Percentiles rank a stretch among this genome's conserved stretches.
phyloP scores from a whole-genome alignment of 2,113 vertebrate species.

The Rhinolophus sinicus region DNA sequence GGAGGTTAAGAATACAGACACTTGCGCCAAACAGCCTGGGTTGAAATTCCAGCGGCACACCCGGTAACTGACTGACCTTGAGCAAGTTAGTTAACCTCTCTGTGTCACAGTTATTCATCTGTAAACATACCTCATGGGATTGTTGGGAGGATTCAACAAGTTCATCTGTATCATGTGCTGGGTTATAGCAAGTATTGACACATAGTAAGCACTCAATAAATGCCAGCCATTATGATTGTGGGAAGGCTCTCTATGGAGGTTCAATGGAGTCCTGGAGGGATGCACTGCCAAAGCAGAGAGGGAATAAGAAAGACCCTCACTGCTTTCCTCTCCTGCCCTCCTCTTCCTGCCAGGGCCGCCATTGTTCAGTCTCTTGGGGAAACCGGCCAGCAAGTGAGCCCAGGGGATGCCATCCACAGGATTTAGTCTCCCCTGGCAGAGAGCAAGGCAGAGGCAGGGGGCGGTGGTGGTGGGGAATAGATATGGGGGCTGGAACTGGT shows the following conservation, averaged over 20 bases:
- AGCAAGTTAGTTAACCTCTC: conserved; percentile 23
- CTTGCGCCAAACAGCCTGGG: neutral
- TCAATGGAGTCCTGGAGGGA: neutral
- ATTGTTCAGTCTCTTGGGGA: neutral
- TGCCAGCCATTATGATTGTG: neutral
- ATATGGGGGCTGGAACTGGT: neutral
- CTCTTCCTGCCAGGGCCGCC: neutral
- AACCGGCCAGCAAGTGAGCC: neutral
- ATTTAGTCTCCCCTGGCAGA: neutral
- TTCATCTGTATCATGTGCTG: neutral
- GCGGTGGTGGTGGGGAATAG: neutral
- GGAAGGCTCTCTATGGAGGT: neutral
- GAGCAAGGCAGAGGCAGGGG: neutral
- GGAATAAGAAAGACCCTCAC: neutral
- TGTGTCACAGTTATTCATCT: neutral
- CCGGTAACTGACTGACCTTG: neutral
- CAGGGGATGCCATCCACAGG: neutral
- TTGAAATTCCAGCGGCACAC: neutral
- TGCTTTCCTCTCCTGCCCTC: neutral
- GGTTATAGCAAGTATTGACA: neutral
- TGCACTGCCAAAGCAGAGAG: neutral
- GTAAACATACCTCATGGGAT: neutral
- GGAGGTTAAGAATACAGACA: neutral
- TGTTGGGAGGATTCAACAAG: neutral
- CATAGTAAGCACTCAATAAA: neutral